A percentile compares a stretch with the other conserved stretches of the same genome.
Conservation (phyloP, 2,888 invertebrate genomes). For the Drosophila meridiana region DNA sequence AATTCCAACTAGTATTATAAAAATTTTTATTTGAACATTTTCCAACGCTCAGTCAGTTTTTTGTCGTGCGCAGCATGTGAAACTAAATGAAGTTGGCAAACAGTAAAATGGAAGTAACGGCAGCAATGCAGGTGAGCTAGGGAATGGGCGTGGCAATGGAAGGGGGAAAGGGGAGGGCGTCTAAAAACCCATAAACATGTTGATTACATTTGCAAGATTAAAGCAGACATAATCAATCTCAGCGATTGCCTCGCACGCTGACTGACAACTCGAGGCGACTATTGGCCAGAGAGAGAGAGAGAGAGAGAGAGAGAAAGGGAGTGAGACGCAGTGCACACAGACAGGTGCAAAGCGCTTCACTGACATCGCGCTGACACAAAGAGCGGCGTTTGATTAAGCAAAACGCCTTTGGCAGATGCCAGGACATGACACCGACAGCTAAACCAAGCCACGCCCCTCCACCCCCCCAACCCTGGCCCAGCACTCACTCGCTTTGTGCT, state of each 20-base stretch:
- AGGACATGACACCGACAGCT: constrained; percentile 60
- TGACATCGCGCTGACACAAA: constrained; percentile 73
- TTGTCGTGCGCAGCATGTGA: background rate
- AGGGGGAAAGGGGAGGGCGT: background rate
- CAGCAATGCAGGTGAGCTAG: constrained; percentile 2
- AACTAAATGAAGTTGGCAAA: constrained; percentile 55
- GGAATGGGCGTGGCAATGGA: background rate
- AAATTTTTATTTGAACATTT: background rate
- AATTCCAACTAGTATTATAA: background rate
- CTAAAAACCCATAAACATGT: constrained; percentile 54
- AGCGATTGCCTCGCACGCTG: constrained; percentile 59
- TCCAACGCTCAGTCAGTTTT: constrained; percentile 9
- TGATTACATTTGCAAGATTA: constrained; percentile 71
- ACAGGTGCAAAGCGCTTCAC: constrained; percentile 57
- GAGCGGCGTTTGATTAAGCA: constrained; percentile 75
- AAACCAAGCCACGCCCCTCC: constrained; percentile 8
- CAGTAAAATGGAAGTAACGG: constrained; percentile 21
- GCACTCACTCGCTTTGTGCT: constrained; percentile 57
- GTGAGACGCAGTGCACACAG: background rate
- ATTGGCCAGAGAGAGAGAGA: constrained; percentile 21
- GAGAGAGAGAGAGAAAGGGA: background rate
- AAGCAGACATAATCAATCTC: constrained; percentile 75
- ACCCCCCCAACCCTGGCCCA: background rate
- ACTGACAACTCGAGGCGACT: constrained; percentile 30
- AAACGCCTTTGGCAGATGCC: constrained; percentile 72